Percentiles rank a stretch among this genome's conserved stretches.
Evolutionary conservation across 2,113 vertebrate species (phyloP).

Genomic region (Pelvicachromis taeniatus): DNA sequence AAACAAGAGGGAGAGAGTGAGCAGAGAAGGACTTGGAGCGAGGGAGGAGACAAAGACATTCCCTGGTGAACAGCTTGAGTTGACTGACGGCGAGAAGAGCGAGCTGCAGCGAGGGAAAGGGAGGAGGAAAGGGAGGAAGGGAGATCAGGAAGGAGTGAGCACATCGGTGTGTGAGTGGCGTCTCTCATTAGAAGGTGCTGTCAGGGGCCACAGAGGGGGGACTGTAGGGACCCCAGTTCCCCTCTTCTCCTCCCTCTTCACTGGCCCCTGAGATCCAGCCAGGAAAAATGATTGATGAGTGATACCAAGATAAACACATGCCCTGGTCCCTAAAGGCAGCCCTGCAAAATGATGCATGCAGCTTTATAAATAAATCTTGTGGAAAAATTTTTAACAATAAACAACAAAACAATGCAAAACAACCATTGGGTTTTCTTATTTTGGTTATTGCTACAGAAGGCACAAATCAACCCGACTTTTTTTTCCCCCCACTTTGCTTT

Average conservation of each 20-base stretch:
- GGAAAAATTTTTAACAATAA: slow-evolving; percentile 31
- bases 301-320: slow-evolving; percentile 73
- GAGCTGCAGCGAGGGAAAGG: not conserved
- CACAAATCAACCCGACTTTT: not conserved
- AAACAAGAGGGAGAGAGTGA: slow-evolving; percentile 35
- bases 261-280: slow-evolving; percentile 65
- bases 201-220: slow-evolving; percentile 70
- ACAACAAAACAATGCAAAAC: slow-evolving; percentile 61
- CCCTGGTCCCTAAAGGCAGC: slow-evolving; percentile 59
- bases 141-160: slow-evolving; percentile 45
- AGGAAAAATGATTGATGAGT: slow-evolving; percentile 77
- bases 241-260: slow-evolving; percentile 30
- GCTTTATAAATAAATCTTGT: slow-evolving; percentile 66
- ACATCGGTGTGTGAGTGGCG: slow-evolving; percentile 67
- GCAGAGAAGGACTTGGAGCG: slow-evolving; percentile 3
- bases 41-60: slow-evolving; percentile 49
- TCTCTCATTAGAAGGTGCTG: slow-evolving; percentile 79
- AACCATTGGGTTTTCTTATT: slow-evolving; percentile 26
- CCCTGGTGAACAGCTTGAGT: slow-evolving; percentile 39
- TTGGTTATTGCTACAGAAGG: slow-evolving; percentile 5
- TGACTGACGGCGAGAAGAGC: slow-evolving; percentile 50
- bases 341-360: slow-evolving; percentile 70
- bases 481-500: slow-evolving; percentile 11
- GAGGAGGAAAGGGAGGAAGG: slow-evolving; percentile 33
- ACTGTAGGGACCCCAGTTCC: slow-evolving; percentile 55